Conservation (phyloP, 1,140 invertebrate genomes). For the Tribolium castaneum region DNA sequence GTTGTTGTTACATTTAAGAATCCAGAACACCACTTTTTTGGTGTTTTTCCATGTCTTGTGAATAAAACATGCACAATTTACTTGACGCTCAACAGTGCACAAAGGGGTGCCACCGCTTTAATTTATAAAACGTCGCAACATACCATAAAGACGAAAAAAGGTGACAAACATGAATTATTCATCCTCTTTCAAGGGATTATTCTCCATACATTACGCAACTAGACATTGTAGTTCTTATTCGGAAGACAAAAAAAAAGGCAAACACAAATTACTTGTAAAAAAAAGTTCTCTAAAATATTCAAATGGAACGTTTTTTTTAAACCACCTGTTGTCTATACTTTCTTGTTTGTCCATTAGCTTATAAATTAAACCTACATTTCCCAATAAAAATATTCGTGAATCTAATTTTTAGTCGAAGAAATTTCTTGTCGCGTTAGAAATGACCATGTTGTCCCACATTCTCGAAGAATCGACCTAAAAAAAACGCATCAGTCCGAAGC, state of each 20-base stretch:
- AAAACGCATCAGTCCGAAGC: background rate
- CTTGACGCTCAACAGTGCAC: background rate
- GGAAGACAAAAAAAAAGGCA: background rate
- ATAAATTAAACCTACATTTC: background rate
- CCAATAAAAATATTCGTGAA: background rate
- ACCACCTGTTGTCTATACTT: background rate
- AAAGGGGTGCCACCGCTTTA: too few relatives aligned
- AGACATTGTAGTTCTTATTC: background rate
- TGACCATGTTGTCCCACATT: slow-evolving; percentile 21
- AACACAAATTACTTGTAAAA: background rate
- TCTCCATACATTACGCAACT: background rate
- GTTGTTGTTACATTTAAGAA: too few relatives aligned
- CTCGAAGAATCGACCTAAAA: background rate
- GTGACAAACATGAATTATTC: background rate
- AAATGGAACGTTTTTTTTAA: too few relatives aligned
- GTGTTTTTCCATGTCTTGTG: too few relatives aligned
- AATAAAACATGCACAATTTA: background rate
- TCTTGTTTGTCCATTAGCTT: background rate
- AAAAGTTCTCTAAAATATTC: too few relatives aligned
- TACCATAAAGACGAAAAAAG: background rate
- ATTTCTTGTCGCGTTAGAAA: slow-evolving; percentile 3
- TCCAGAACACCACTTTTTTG: too few relatives aligned
- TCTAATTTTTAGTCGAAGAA: background rate
- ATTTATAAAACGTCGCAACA: too few relatives aligned
- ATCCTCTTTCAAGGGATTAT: background rate